A percentile compares a stretch with the other conserved stretches of the same genome.
phyloP scores from a whole-genome alignment of 1,140 invertebrate genomes.

The Anagrus nilaparvatae region DNA sequence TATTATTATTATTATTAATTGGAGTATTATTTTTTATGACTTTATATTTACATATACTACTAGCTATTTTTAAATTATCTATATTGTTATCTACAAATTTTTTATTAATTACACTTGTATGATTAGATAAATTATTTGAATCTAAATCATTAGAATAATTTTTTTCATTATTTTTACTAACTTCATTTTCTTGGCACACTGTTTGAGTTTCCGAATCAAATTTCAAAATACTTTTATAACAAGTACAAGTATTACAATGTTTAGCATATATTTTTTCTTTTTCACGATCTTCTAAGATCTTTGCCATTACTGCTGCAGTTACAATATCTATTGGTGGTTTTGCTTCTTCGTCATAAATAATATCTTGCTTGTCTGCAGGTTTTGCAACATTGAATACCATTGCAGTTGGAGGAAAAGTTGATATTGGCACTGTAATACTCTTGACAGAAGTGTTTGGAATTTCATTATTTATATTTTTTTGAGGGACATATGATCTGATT shows the following conservation, averaged over 20 bases:
- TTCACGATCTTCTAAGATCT: slow-evolving; percentile 81
- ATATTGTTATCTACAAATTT: too few species aligned
- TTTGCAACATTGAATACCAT: slow-evolving; percentile 72
- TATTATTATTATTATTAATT: too few species aligned
- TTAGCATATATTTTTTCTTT: slow-evolving; percentile 56
- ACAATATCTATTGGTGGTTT: slow-evolving; percentile 61
- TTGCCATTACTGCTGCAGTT: slow-evolving; percentile 85
- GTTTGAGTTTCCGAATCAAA: slow-evolving; percentile 34
- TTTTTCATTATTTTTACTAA: slow-evolving; percentile 10
- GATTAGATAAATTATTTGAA: slow-evolving; percentile 8
- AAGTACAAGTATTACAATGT: slow-evolving; percentile 72
- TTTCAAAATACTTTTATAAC: slow-evolving; percentile 41
- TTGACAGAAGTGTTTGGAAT: slow-evolving; percentile 46
- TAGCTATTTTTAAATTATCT: too few species aligned
- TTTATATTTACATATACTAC: too few species aligned
- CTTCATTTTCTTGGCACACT: slow-evolving; percentile 9
- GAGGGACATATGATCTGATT: slow-evolving; percentile 67
- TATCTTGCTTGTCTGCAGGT: slow-evolving; percentile 25
- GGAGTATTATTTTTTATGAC: too few species aligned
- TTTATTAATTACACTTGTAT: too few species aligned
- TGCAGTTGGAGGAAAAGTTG: slow-evolving; percentile 77
- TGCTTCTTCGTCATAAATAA: slow-evolving; percentile 47
- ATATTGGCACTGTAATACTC: slow-evolving; percentile 69
- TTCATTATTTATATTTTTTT: slow-evolving; percentile 47
- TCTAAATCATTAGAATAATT: too few species aligned